Percentiles rank a stretch among this genome's conserved stretches.
Evolutionary conservation across 2,797 vertebrate species (phyloP).

Genomic region (Parauchenoglanis ngamensis): DNA sequence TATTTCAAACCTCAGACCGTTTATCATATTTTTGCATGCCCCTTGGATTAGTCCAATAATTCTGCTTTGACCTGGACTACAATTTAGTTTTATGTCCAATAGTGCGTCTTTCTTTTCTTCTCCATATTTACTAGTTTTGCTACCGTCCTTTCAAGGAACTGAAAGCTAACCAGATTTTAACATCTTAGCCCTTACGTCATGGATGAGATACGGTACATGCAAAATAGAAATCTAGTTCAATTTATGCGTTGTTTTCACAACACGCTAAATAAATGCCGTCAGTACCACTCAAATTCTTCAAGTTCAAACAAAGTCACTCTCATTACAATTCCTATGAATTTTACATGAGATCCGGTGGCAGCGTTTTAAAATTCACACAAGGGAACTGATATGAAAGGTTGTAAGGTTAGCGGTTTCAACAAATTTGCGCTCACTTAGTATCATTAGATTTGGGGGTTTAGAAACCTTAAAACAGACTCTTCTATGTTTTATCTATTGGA

Average conservation of each 20-base stretch:
- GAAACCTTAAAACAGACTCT: not conserved
- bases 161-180: not conserved
- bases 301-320: constrained; percentile 16
- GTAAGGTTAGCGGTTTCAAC: not conserved
- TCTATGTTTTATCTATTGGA: not conserved
- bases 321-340: constrained; percentile 30
- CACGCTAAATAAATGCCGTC: not conserved
- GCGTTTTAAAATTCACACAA: constrained; percentile 1
- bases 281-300: not conserved
- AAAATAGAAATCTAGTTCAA: not conserved
- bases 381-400: constrained; percentile 6
- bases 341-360: constrained; percentile 6
- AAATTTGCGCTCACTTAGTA: not conserved
- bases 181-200: not conserved
- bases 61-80: not conserved
- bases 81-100: not conserved
- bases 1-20: not conserved
- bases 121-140: not conserved
- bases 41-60: not conserved
- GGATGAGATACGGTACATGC: not conserved
- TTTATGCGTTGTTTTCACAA: not conserved
- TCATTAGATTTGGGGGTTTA: not conserved
- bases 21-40: not conserved
- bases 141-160: not conserved
- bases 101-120: not conserved